Evolutionary conservation across 2,113 vertebrate genomes (phyloP).

Genomic region (Suricata suricatta): DNA sequence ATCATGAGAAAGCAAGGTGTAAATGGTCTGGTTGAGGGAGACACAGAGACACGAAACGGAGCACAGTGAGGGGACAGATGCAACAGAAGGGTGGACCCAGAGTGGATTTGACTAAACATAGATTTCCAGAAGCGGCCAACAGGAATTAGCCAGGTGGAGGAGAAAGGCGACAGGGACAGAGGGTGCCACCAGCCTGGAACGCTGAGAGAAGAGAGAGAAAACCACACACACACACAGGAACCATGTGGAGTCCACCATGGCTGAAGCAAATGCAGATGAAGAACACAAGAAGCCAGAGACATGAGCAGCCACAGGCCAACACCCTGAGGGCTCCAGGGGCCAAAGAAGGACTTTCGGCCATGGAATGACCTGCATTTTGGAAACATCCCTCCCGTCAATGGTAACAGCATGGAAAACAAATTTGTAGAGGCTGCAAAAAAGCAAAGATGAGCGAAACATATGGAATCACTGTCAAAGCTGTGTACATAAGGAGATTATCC

Average conservation of each 20-base stretch:
- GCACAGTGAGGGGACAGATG: neutral
- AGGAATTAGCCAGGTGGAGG: neutral
- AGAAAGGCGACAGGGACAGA: neutral
- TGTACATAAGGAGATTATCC: neutral
- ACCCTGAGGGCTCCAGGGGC: neutral
- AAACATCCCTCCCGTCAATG: neutral
- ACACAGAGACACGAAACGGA: neutral
- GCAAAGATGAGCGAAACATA: slow-evolving; percentile 7
- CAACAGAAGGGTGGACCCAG: too few species aligned
- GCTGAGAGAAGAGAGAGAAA: neutral
- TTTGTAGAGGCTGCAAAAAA: neutral
- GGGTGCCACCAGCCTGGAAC: neutral
- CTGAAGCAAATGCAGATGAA: neutral
- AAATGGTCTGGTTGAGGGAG: neutral
- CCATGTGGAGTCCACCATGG: fast-evolving
- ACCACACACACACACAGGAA: neutral
- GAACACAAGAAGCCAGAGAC: neutral
- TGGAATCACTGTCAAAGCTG: neutral
- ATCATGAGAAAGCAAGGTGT: neutral
- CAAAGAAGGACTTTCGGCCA: neutral
- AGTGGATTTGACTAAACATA: neutral
- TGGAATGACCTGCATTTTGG: neutral
- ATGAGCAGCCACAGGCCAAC: neutral
- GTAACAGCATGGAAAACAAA: neutral
- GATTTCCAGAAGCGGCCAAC: neutral